These are phyloP conservation scores for Thalassoma bifasciatum DNA, from an alignment of 2,113 vertebrate species.

Conservation along the genomic window DNA sequence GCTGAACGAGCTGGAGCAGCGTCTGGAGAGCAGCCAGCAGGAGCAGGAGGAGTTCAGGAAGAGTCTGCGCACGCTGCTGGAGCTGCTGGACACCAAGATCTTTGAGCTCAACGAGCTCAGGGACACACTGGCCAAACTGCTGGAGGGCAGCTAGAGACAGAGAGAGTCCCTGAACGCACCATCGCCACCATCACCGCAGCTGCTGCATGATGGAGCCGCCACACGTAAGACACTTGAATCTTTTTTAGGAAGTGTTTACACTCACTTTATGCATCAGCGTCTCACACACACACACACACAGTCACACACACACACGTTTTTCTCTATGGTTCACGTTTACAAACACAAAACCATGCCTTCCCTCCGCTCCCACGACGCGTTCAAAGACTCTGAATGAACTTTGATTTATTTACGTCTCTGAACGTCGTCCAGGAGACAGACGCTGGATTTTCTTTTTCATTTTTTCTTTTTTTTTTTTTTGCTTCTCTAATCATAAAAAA, in stretches of 20 bases:
- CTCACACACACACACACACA: neutral
- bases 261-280: constrained; percentile 39
- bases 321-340: constrained; percentile 58
- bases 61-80: constrained; percentile 95
- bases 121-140: constrained; percentile 93
- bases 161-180: constrained; percentile 29
- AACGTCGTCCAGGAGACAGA: constrained; percentile 32
- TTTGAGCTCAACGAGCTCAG: constrained; percentile 96
- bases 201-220: constrained; percentile 39
- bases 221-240: constrained; percentile 54
- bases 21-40: constrained; percentile 92
- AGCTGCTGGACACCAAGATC: constrained; percentile 97
- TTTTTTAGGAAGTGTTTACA: constrained; percentile 53
- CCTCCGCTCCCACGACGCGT: constrained; percentile 32
- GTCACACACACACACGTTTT: too few species aligned
- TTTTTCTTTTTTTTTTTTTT: constrained; percentile 22
- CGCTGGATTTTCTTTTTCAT: constrained; percentile 1
- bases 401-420: neutral
- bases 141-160: constrained; percentile 83
- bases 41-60: constrained; percentile 92
- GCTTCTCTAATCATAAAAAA: neutral
- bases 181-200: constrained; percentile 1
- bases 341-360: constrained; percentile 64
- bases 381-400: constrained; percentile 6
- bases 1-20: constrained; percentile 91